Conservation (phyloP, 2,888 invertebrate species). For the Hydropsyche betteni region DNA sequence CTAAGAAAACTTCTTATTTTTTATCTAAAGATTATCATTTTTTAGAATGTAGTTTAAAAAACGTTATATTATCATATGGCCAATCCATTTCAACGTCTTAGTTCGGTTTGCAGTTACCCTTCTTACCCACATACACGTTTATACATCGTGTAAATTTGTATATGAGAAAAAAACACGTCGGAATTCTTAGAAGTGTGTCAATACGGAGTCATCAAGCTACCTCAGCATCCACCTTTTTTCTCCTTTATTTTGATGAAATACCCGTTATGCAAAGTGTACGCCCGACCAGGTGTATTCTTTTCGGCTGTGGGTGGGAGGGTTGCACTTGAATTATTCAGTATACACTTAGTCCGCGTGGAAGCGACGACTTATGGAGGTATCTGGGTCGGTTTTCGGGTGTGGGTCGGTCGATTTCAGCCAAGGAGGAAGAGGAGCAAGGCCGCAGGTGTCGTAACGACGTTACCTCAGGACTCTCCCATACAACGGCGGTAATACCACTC, state of each 20-base stretch:
- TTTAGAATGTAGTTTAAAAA: too few relatives aligned
- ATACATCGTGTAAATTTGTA: too few relatives aligned
- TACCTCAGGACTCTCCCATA: slow-evolving; percentile 29
- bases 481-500: slow-evolving; percentile 42
- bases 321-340: slow-evolving; percentile 38
- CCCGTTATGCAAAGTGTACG: slow-evolving; percentile 37
- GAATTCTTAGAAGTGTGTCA: too few relatives aligned
- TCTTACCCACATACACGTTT: too few relatives aligned
- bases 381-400: neutral
- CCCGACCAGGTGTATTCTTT: slow-evolving; percentile 38
- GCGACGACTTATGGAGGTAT: neutral
- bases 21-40: too few relatives aligned
- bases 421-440: neutral
- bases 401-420: neutral
- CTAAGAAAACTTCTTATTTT: too few relatives aligned
- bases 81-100: too few relatives aligned
- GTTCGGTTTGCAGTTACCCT: too few relatives aligned
- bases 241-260: slow-evolving; percentile 34
- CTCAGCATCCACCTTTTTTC: too few relatives aligned
- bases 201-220: slow-evolving; percentile 27
- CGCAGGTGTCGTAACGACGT: slow-evolving; percentile 29
- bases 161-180: too few relatives aligned
- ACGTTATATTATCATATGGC: too few relatives aligned
- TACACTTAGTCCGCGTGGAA: slow-evolving; percentile 31
- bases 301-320: neutral